Evolutionary conservation across 2,113 vertebrate species (phyloP).

Genomic region (Phylloscopus trochiloides): DNA sequence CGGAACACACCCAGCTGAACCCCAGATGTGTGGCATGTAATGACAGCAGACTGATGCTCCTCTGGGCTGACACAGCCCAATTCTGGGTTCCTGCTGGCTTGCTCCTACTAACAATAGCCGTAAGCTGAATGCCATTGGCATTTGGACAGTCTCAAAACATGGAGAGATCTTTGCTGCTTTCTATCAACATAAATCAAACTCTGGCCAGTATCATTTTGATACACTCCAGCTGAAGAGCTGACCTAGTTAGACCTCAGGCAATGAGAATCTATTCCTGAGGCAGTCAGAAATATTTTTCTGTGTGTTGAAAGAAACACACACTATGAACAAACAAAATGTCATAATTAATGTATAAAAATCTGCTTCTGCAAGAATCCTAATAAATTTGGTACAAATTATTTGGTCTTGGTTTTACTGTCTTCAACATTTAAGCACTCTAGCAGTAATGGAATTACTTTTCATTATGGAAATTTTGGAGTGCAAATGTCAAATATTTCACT

Average conservation of each 20-base stretch:
- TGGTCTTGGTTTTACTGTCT: not conserved
- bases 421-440: not conserved
- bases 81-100: not conserved
- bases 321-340: not conserved
- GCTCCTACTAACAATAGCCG: not conserved
- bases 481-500: not conserved
- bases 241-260: not conserved
- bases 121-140: not conserved
- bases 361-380: not conserved
- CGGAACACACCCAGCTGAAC: not conserved
- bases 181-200: not conserved
- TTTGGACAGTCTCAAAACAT: not conserved
- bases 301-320: not conserved
- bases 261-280: not conserved
- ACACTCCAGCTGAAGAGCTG: not conserved
- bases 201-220: not conserved
- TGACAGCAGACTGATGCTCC: not conserved
- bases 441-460: not conserved
- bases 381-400: conserved; percentile 2
- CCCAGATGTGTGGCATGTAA: not conserved
- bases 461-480: not conserved
- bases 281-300: not conserved
- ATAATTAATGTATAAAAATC: not conserved
- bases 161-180: not conserved
- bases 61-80: not conserved